Conservation (phyloP, 2,888 invertebrate species). For the Andrena flavipes region DNA sequence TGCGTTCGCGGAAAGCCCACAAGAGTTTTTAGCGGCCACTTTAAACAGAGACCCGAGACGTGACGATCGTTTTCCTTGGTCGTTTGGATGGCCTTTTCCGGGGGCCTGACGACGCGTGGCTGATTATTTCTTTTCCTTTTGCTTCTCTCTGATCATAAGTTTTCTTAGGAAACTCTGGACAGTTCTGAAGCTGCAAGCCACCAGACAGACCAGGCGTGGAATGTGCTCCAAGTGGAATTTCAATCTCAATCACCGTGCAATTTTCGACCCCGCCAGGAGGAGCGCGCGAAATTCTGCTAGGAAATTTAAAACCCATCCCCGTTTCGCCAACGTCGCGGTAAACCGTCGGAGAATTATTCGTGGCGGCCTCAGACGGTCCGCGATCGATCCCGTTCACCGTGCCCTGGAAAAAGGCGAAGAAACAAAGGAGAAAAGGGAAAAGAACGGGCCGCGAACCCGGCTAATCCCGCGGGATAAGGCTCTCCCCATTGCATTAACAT, state of each 20-base stretch:
- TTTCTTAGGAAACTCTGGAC: too few relatives aligned
- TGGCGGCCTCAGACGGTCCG: neutral
- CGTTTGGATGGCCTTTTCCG: neutral
- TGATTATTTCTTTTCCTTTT: slow-evolving; percentile 9
- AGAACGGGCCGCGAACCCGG: slow-evolving; percentile 59
- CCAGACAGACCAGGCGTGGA: too few relatives aligned
- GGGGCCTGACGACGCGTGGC: neutral
- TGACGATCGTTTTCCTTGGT: neutral
- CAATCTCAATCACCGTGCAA: neutral
- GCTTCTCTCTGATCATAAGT: too few relatives aligned
- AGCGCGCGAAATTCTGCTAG: neutral
- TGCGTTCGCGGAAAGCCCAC: slow-evolving; percentile 68
- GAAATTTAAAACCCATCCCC: slow-evolving; percentile 6
- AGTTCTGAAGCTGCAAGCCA: too few relatives aligned
- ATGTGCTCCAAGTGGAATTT: neutral
- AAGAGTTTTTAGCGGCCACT: slow-evolving; percentile 47
- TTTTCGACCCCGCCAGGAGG: neutral
- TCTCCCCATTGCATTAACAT: slow-evolving; percentile 79
- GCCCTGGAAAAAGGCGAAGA: slow-evolving; percentile 13
- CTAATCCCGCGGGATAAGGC: slow-evolving; percentile 79
- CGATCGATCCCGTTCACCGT: slow-evolving; percentile 56
- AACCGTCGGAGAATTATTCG: slow-evolving; percentile 10
- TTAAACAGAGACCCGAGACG: slow-evolving; percentile 11
- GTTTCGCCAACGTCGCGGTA: neutral
- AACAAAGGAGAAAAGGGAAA: slow-evolving; percentile 25